Conservation (phyloP, 2,888 invertebrate genomes). For the Drosophila borborema region DNA sequence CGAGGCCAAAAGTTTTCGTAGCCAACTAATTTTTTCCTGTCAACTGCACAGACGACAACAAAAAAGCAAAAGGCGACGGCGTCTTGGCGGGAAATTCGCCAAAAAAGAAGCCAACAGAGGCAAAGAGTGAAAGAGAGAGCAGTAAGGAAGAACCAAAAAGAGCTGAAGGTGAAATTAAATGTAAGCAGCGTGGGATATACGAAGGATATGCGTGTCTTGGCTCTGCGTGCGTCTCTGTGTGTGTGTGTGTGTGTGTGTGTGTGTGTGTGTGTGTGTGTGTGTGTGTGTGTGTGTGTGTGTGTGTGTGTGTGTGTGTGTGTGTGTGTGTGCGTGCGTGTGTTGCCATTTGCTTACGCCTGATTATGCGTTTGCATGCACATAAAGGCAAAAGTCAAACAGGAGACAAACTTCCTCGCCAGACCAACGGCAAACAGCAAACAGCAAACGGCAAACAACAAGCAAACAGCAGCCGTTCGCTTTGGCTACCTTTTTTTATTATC, state of each 20-base stretch:
- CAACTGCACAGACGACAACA: slow-evolving; percentile 77
- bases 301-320: neutral
- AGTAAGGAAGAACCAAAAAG: slow-evolving; percentile 6
- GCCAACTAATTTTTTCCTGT: slow-evolving; percentile 81
- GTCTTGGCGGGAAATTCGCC: slow-evolving; percentile 63
- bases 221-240: slow-evolving; percentile 16
- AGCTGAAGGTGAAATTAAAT: slow-evolving; percentile 78
- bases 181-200: slow-evolving; percentile 70
- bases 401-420: slow-evolving; percentile 67
- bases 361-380: slow-evolving; percentile 80
- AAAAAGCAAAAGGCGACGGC: slow-evolving; percentile 29
- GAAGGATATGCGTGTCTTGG: slow-evolving; percentile 54
- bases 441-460: slow-evolving; percentile 29
- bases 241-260: too few species aligned
- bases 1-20: slow-evolving; percentile 77
- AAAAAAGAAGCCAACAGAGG: slow-evolving; percentile 29
- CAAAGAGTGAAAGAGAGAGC: neutral
- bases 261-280: neutral
- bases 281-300: neutral
- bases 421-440: slow-evolving; percentile 35
- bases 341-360: slow-evolving; percentile 71
- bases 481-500: slow-evolving; percentile 67
- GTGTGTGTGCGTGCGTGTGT: slow-evolving; percentile 6
- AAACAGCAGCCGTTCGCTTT: slow-evolving; percentile 32
- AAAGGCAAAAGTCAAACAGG: slow-evolving; percentile 78